These are phyloP conservation scores for Salvelinus alpinus DNA, from an alignment of 2,113 vertebrate species.

Conservation along the genomic window DNA sequence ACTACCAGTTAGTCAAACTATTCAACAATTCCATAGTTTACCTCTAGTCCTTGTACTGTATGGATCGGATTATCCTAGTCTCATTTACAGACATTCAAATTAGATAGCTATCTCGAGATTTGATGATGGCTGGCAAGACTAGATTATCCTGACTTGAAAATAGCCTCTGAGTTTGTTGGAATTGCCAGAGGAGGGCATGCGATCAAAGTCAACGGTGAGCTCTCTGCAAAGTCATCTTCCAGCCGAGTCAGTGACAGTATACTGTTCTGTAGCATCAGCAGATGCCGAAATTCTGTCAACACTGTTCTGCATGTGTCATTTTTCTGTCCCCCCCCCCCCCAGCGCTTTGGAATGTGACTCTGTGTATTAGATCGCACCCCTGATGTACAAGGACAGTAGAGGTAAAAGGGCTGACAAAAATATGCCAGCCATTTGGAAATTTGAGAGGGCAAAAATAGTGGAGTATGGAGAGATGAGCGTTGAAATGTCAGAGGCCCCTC, in stretches of 20 bases:
- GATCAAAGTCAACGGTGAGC: constrained; percentile 40
- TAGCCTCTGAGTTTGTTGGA: not conserved
- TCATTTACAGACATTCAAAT: too few species aligned
- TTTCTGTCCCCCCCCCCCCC: constrained; percentile 34
- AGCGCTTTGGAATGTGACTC: constrained; percentile 28
- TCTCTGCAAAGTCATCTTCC: constrained; percentile 48
- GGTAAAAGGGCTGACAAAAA: constrained; percentile 1
- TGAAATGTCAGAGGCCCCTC: constrained; percentile 60
- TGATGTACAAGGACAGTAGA: constrained; percentile 38
- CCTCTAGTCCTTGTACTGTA: not conserved
- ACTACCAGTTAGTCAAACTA: not conserved
- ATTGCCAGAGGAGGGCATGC: not conserved
- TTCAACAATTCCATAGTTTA: not conserved
- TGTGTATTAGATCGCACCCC: constrained; percentile 18
- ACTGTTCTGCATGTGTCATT: constrained; percentile 52
- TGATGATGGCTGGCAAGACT: constrained; percentile 45
- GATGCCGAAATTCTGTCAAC: constrained; percentile 57
- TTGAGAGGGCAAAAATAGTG: constrained; percentile 44
- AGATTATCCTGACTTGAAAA: constrained; percentile 25
- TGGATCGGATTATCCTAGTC: not conserved
- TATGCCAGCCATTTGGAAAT: constrained; percentile 17
- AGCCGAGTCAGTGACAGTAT: constrained; percentile 50
- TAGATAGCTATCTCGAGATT: not conserved
- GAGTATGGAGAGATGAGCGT: constrained; percentile 3
- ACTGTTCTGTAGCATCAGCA: constrained; percentile 58